phyloP scores from a whole-genome alignment of 1,140 invertebrate species.

The Pantala flavescens region DNA sequence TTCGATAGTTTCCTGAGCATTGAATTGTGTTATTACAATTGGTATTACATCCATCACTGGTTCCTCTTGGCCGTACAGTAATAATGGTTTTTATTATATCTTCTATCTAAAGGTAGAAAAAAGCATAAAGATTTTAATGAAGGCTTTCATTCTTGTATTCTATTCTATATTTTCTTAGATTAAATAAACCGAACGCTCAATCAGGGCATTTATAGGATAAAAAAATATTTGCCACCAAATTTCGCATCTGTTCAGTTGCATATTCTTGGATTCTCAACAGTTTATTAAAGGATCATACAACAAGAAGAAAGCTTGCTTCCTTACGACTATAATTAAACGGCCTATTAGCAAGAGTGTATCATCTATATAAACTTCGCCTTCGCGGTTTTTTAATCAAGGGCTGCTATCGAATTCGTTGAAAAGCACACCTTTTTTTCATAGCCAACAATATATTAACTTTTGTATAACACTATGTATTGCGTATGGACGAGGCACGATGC shows the following conservation, averaged over 20 bases:
- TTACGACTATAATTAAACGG: not conserved
- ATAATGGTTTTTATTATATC: not conserved
- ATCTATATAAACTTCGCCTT: not conserved
- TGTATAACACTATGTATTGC: not conserved
- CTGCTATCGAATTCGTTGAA: no score
- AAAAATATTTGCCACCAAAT: constrained; percentile 3
- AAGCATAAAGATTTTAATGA: not conserved
- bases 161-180: not conserved
- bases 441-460: not conserved
- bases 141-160: not conserved
- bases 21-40: not conserved
- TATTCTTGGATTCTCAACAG: not conserved
- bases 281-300: not conserved
- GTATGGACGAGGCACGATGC: not conserved
- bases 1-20: not conserved
- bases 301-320: not conserved
- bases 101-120: not conserved
- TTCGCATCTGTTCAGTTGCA: not conserved
- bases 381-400: not conserved
- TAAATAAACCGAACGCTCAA: not conserved
- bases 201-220: not conserved
- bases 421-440: not conserved
- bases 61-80: not conserved
- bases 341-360: not conserved
- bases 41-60: not conserved